phyloP scores from a whole-genome alignment of 2,888 invertebrate genomes.

The Cephus nigrinus region DNA sequence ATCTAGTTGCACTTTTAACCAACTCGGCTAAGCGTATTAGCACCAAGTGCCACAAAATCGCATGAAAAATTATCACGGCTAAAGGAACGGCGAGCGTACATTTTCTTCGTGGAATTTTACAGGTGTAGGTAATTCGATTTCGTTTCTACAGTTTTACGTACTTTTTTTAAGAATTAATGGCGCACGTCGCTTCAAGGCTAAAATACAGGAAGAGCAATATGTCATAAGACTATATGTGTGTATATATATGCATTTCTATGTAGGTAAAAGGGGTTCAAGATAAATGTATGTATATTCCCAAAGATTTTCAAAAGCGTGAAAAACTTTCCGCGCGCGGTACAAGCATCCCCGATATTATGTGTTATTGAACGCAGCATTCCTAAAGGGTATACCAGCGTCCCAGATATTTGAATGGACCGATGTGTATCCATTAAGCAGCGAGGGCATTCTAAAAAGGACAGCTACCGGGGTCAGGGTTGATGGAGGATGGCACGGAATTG shows the following conservation, averaged over 20 bases:
- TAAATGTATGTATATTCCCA: background rate
- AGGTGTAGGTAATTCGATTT: background rate
- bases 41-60: background rate
- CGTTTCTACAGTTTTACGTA: background rate
- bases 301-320: background rate
- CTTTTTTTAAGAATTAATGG: background rate
- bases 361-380: background rate
- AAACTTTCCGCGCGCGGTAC: background rate
- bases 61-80: background rate
- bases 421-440: constrained; percentile 11
- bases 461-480: background rate
- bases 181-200: background rate
- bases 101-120: background rate
- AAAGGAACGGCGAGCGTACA: background rate
- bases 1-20: background rate
- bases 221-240: background rate
- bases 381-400: constrained; percentile 6
- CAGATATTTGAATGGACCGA: constrained; percentile 17
- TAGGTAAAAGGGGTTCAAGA: background rate
- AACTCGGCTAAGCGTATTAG: background rate
- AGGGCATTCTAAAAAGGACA: constrained; percentile 1
- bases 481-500: background rate
- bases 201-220: too few relatives aligned
- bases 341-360: background rate
- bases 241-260: background rate